Evolutionary conservation across 2,797 vertebrate species (phyloP).

Genomic region (Sebastes reedi): DNA sequence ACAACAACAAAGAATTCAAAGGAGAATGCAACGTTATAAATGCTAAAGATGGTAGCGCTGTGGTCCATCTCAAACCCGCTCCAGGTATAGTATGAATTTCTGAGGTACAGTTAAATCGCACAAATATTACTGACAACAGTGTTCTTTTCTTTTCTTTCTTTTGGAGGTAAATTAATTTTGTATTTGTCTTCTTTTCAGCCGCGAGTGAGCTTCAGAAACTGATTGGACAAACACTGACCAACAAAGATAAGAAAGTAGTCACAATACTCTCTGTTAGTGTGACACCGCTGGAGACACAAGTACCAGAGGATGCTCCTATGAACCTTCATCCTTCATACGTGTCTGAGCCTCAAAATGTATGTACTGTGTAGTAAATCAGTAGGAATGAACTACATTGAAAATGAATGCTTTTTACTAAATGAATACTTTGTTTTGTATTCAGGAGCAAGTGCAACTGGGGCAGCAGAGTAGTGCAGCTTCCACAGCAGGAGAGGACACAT

Average conservation of each 20-base stretch:
- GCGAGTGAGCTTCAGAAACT: neutral
- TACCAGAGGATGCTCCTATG: neutral
- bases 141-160: neutral
- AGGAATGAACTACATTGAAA: neutral
- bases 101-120: neutral
- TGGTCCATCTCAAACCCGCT: neutral
- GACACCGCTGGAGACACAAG: rapidly evolving
- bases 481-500: neutral
- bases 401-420: neutral
- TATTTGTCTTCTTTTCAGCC: slow-evolving; percentile 22
- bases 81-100: slow-evolving; percentile 46
- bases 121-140: neutral
- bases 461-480: neutral
- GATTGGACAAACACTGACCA: rapidly evolving
- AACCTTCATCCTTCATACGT: neutral
- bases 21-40: rapidly evolving
- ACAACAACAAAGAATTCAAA: rapidly evolving
- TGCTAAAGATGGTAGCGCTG: rapidly evolving
- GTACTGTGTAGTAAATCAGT: slow-evolving; percentile 3
- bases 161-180: neutral
- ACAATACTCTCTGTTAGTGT: neutral
- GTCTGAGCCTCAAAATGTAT: slow-evolving; percentile 5
- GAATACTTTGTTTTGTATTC: neutral
- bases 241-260: neutral
- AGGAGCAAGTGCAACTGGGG: neutral